Evolutionary conservation across 2,888 invertebrate species (phyloP), one percentile per base, ranked within the genome.

Genomic region (Tetheella fluctuosa): DNA sequence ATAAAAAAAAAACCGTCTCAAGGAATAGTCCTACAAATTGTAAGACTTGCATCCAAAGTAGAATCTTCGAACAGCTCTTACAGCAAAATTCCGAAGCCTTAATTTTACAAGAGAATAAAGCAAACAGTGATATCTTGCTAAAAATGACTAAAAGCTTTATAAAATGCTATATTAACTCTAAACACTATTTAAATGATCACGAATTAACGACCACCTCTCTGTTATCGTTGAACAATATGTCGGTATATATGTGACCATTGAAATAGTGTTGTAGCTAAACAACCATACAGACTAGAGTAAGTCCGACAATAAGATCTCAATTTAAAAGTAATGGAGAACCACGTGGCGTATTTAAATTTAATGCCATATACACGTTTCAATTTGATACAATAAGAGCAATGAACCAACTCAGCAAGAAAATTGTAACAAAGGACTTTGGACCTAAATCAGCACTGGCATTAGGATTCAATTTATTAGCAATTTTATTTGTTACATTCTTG

Each of bases 401-500:
- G 13, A 81, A 61, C 76, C 77, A 84, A 68, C 82, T 83, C 13
- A 79, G 54, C 30, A 85, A 28, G 12, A 83, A 60, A 4, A 85
- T 58, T 15, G 73, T 58, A 4, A 81, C 28, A 23, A 83, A 66
- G 0, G 86, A 80, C 60, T 80, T 59, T 0, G 85, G 79, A 34
- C 73, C 69, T 6, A 77, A 57, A 8, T 59, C 54, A 0, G 62
- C 63, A 1, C 77, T 81, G 1, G 85, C 78, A 20, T 77, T 88
- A 1, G 81, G 79, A n/a, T 76, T 83, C 12, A 87, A 77, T 62
- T 84, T 88, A 0, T 77, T 62, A 5, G 77, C 79, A 6, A 89
- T 84, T 53, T 86, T 83, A 25, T 82, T 83, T 0, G 87, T 86
- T 0, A 90, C 88, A 65, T 94, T 94, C 61, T 94, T 85, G 12